These are phyloP conservation scores for Campodea augens DNA, from an alignment of 1,140 invertebrate genomes.

Conservation along the genomic window DNA sequence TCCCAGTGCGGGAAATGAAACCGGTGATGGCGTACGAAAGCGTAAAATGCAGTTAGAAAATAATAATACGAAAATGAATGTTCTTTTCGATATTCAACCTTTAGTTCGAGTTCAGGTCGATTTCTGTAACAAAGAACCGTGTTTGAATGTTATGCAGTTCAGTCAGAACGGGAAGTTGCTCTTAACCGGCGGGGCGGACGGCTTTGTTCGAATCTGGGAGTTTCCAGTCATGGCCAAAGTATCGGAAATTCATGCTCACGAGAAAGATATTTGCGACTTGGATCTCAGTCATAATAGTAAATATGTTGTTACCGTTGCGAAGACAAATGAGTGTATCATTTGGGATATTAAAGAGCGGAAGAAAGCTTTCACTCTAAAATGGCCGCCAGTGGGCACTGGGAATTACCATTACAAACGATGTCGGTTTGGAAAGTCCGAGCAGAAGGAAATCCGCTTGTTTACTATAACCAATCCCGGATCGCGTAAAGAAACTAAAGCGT, in stretches of 20 bases:
- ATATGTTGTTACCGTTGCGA: not conserved
- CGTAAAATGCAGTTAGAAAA: too few species aligned
- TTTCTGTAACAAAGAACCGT: not conserved
- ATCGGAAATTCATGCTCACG: slow-evolving; percentile 27
- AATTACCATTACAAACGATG: not conserved
- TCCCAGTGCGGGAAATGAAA: slow-evolving; percentile 7
- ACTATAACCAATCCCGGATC: not conserved
- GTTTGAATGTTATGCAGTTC: not conserved
- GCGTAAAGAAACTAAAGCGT: not conserved
- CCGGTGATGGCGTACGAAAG: too few species aligned
- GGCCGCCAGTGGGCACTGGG: not conserved
- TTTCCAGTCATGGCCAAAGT: slow-evolving; percentile 26
- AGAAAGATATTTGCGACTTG: slow-evolving; percentile 33
- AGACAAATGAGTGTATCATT: not conserved
- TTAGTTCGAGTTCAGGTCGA: not conserved
- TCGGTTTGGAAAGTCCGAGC: not conserved
- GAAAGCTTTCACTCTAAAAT: not conserved
- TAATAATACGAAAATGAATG: too few species aligned
- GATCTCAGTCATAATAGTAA: slow-evolving; percentile 27
- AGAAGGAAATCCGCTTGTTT: not conserved
- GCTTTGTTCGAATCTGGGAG: slow-evolving; percentile 34
- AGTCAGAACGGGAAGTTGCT: slow-evolving; percentile 18
- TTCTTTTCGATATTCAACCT: not conserved
- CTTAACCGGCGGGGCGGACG: slow-evolving; percentile 34
- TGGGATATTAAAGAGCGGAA: not conserved